phyloP scores from a whole-genome alignment of 2,888 invertebrate species.

The Acanthococcus lagerstroemiae region DNA sequence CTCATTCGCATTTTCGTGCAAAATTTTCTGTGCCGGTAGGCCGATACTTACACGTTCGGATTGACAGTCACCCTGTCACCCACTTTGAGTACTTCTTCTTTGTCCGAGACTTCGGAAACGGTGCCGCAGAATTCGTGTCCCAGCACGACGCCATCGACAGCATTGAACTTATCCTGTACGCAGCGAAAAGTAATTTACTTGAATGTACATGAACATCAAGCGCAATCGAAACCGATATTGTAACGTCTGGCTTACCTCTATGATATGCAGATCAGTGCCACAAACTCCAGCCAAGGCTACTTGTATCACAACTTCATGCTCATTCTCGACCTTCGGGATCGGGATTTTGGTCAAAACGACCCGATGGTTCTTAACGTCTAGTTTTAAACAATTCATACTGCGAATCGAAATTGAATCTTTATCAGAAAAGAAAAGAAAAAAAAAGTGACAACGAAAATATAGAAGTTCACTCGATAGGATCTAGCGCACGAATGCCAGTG shows the following conservation, averaged over 20 bases:
- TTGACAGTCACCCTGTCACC: constrained; percentile 17
- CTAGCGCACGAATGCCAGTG: too few relatives aligned
- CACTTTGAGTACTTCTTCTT: background rate
- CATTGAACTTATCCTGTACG: constrained; percentile 18
- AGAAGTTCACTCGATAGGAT: too few relatives aligned
- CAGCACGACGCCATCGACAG: background rate
- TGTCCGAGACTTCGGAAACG: background rate
- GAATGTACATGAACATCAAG: background rate
- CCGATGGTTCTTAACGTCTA: background rate
- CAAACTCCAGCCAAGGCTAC: constrained; percentile 16
- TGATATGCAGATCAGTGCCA: constrained; percentile 18
- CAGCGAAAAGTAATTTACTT: background rate
- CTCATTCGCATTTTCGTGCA: background rate
- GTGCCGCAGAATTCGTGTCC: constrained; percentile 16
- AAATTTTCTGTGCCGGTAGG: background rate
- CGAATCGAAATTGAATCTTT: too few relatives aligned
- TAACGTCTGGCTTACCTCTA: constrained; percentile 3
- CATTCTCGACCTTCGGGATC: background rate
- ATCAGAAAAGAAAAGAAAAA: background rate
- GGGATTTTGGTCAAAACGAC: background rate
- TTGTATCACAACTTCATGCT: constrained; percentile 7
- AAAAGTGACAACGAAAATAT: background rate
- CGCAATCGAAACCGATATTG: background rate
- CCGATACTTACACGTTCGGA: constrained; percentile 18
- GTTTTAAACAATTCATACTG: background rate